Evolutionary conservation across 2,113 vertebrate species (phyloP).

Genomic region (Myotis lucifugus): DNA sequence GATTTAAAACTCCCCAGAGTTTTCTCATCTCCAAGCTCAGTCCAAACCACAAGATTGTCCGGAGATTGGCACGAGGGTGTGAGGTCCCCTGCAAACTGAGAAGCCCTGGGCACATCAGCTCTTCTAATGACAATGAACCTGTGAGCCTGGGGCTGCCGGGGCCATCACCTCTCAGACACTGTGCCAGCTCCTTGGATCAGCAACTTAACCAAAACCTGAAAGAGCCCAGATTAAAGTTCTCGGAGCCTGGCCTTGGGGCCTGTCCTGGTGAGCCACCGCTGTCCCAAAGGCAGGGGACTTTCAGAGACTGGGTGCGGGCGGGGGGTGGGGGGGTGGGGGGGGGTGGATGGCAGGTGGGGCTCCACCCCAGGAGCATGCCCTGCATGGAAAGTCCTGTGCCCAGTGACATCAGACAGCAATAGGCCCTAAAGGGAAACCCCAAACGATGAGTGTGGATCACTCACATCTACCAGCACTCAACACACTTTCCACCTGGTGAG

Average conservation of each 20-base stretch:
- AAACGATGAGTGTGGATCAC: not conserved
- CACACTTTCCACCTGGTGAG: not conserved
- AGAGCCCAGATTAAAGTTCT: not conserved
- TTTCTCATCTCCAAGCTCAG: not conserved
- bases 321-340: too few relatives aligned
- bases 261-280: not conserved
- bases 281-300: not conserved
- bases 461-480: fast-evolving
- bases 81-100: not conserved
- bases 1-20: not conserved
- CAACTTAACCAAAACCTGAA: not conserved
- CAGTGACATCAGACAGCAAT: not conserved
- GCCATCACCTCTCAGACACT: not conserved
- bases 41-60: not conserved
- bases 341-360: too few relatives aligned
- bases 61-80: not conserved
- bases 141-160: not conserved
- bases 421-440: not conserved
- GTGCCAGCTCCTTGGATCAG: not conserved
- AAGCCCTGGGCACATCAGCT: not conserved
- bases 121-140: not conserved
- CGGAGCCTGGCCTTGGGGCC: not conserved
- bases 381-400: too few relatives aligned
- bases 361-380: not conserved
- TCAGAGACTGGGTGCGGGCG: not conserved